Conservation (phyloP, 2,888 invertebrate species). For the Melipona bicolor region DNA sequence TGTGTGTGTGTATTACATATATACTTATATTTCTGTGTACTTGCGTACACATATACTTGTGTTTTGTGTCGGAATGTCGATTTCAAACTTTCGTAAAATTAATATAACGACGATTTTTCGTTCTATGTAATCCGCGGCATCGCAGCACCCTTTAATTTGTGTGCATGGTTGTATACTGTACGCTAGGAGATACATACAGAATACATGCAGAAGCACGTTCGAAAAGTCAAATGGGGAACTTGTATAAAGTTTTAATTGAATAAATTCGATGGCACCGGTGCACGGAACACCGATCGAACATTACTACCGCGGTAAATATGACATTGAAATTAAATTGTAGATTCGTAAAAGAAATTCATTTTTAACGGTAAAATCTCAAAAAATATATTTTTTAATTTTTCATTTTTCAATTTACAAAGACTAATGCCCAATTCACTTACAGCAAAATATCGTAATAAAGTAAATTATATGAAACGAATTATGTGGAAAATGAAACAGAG, state of each 20-base stretch:
- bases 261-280: conserved; percentile 3
- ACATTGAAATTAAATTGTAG: too few relatives aligned
- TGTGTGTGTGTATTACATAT: background rate
- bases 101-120: conserved; percentile 23
- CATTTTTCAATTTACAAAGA: background rate
- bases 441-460: background rate
- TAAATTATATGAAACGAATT: background rate
- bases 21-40: conserved; percentile 5
- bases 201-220: conserved; percentile 13
- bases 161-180: conserved; percentile 9
- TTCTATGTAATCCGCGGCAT: conserved; percentile 36
- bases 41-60: conserved; percentile 42
- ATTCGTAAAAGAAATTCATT: background rate
- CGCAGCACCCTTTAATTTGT: background rate
- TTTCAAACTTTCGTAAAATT: conserved; percentile 47
- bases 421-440: too few relatives aligned
- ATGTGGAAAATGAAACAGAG: background rate
- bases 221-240: conserved; percentile 14
- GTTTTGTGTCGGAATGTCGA: conserved; percentile 35
- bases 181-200: background rate
- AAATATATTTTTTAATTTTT: background rate
- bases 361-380: background rate
- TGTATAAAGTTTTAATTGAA: conserved; percentile 9
- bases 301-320: background rate
- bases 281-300: background rate